A percentile compares a stretch with the other conserved stretches of the same genome.
Evolutionary conservation across 2,888 invertebrate genomes (phyloP).

Genomic region (Nomada fucata): DNA sequence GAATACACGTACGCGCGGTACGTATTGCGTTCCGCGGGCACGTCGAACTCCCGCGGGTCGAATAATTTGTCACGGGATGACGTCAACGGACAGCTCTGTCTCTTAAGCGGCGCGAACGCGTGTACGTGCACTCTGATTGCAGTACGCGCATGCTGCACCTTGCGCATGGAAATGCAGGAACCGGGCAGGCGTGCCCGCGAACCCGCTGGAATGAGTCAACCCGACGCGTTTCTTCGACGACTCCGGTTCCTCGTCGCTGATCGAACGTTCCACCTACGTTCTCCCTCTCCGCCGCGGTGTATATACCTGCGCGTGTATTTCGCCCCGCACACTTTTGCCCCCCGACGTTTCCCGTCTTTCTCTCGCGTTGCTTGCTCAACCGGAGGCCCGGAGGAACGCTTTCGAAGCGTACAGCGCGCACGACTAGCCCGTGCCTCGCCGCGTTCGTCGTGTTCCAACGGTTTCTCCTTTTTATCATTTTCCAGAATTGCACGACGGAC

Average conservation of each 20-base stretch:
- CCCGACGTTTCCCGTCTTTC: neutral
- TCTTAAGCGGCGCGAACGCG: slow-evolving; percentile 52
- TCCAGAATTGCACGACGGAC: neutral
- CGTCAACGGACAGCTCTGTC: slow-evolving; percentile 68
- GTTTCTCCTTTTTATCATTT: slow-evolving; percentile 10
- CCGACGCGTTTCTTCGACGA: slow-evolving; percentile 49
- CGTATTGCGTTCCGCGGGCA: slow-evolving; percentile 39
- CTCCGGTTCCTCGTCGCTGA: slow-evolving; percentile 48
- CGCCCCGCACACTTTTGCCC: neutral
- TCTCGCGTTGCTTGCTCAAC: neutral
- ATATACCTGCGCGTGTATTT: neutral
- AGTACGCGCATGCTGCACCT: slow-evolving; percentile 65
- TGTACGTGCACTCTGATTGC: slow-evolving; percentile 55
- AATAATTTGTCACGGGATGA: slow-evolving; percentile 66
- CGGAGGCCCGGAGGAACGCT: neutral
- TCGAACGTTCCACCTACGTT: slow-evolving; percentile 54
- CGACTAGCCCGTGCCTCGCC: slow-evolving; percentile 1
- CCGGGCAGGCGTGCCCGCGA: slow-evolving; percentile 25
- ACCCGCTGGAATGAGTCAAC: slow-evolving; percentile 59
- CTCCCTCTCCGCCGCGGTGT: neutral
- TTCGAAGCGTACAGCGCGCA: neutral
- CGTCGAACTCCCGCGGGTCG: slow-evolving; percentile 67
- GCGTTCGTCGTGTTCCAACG: neutral
- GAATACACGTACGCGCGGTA: neutral
- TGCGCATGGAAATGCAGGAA: slow-evolving; percentile 61